phyloP scores from a whole-genome alignment of 2,888 invertebrate species.

The Barypeithes pellucidus region DNA sequence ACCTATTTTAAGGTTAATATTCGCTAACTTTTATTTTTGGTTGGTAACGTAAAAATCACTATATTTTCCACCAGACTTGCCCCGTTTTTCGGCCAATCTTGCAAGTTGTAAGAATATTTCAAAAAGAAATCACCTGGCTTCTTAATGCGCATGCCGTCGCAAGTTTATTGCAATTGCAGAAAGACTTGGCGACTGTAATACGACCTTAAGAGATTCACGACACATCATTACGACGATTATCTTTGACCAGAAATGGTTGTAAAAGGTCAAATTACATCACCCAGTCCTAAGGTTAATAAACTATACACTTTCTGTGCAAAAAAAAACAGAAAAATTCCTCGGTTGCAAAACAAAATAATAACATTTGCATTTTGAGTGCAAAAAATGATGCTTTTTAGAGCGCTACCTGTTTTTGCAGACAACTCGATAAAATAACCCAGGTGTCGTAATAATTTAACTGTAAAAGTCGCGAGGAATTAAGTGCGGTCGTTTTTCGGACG shows the following conservation, averaged over 20 bases:
- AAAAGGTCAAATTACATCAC: neutral
- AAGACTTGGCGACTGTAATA: no score
- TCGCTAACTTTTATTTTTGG: no score
- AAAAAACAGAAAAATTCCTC: constrained; percentile 23
- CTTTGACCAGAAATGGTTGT: neutral
- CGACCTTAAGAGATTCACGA: no score
- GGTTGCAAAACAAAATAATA: constrained; percentile 34
- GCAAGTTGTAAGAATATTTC: no score
- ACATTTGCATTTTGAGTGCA: constrained; percentile 45
- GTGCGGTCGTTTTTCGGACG: constrained; percentile 38
- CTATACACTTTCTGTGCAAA: neutral
- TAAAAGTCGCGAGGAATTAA: constrained; percentile 36
- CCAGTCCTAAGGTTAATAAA: constrained; percentile 9
- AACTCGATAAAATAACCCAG: constrained; percentile 31
- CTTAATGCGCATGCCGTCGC: no score
- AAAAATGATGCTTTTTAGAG: constrained; percentile 36
- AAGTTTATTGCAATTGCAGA: no score
- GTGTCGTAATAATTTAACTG: constrained; percentile 48
- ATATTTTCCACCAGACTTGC: no score
- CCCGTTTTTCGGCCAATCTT: no score
- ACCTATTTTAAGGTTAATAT: no score
- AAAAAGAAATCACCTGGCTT: no score
- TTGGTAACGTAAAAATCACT: no score
- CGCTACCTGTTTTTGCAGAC: constrained; percentile 40
- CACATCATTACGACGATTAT: no score